Conservation (phyloP, 2,888 invertebrate species). For the Erebia aethiops region DNA sequence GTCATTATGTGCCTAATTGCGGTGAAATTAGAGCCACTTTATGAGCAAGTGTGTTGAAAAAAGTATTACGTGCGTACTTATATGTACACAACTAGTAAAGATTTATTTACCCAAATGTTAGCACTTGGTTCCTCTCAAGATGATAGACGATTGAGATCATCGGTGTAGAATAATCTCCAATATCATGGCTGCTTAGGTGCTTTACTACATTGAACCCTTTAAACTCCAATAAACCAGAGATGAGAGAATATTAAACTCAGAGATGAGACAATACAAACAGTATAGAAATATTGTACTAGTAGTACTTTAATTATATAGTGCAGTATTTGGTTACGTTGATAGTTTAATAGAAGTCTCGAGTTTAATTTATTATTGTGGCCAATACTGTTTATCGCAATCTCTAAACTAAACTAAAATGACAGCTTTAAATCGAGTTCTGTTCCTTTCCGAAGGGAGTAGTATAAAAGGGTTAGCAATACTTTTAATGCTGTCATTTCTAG, state of each 20-base stretch:
- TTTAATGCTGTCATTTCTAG: too few species aligned
- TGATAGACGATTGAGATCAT: constrained; percentile 58
- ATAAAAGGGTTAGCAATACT: too few species aligned
- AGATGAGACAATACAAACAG: too few species aligned
- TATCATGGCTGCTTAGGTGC: constrained; percentile 61
- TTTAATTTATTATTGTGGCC: too few species aligned
- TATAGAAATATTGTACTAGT: neutral
- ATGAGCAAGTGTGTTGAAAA: too few species aligned
- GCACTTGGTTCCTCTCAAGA: constrained; percentile 37
- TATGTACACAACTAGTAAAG: neutral
- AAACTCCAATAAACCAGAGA: constrained; percentile 18
- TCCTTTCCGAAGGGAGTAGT: too few species aligned
- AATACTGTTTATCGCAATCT: too few species aligned
- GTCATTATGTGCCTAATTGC: too few species aligned
- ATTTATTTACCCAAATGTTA: neutral
- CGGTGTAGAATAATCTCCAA: constrained; percentile 65
- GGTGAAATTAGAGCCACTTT: too few species aligned
- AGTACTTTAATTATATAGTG: neutral
- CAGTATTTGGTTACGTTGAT: neutral
- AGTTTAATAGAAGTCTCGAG: too few species aligned
- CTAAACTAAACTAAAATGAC: too few species aligned
- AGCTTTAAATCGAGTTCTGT: too few species aligned
- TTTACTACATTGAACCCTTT: constrained; percentile 44
- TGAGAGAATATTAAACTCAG: constrained; percentile 12
- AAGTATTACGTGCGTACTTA: neutral